A percentile compares a stretch with the other conserved stretches of the same genome.
Evolutionary conservation across 2,888 invertebrate genomes (phyloP).

Genomic region (Apamea sordens): DNA sequence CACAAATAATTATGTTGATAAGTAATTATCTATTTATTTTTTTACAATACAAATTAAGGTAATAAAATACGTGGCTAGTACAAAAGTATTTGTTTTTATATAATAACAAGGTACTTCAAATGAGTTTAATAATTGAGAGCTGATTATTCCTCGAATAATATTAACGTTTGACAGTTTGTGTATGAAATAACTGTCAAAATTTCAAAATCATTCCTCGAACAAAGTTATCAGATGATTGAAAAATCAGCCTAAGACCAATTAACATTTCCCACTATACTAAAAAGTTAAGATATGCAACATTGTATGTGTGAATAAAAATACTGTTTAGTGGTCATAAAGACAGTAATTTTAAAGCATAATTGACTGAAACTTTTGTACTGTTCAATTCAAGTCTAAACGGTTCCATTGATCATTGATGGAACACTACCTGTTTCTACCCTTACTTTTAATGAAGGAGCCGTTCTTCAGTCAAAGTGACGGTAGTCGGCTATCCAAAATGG

Average conservation of each 20-base stretch:
- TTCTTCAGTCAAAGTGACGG: not conserved
- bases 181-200: no score
- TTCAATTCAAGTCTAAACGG: not conserved
- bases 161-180: no score
- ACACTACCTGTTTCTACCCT: not conserved
- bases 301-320: constrained; percentile 11
- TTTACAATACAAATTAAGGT: constrained; percentile 2
- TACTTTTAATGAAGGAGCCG: not conserved
- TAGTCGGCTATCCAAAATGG: not conserved
- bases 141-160: no score
- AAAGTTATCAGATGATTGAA: no score
- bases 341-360: constrained; percentile 26
- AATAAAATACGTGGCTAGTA: constrained; percentile 1
- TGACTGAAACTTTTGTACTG: not conserved
- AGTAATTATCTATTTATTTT: not conserved
- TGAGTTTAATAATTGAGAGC: no score
- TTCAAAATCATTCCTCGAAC: no score
- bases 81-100: not conserved
- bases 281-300: constrained; percentile 16
- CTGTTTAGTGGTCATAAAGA: constrained; percentile 11
- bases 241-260: constrained; percentile 40
- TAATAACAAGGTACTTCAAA: constrained; percentile 10
- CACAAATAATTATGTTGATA: not conserved
- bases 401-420: not conserved
- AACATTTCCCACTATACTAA: constrained; percentile 22